Evolutionary conservation across 2,113 vertebrate species (phyloP).

Genomic region (Telmatochromis sp.): DNA sequence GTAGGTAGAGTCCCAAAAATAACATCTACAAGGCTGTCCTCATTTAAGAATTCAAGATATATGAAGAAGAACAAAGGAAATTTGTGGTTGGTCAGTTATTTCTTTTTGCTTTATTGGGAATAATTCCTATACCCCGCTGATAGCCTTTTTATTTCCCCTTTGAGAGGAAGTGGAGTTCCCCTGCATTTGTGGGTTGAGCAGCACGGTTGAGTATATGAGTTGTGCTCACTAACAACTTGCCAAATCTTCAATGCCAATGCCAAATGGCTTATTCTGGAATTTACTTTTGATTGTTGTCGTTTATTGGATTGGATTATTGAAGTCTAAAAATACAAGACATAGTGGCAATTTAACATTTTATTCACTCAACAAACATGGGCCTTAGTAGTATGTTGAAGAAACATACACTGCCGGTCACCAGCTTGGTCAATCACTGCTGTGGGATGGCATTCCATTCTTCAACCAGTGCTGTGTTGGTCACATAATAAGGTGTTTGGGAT

Average conservation of each 20-base stretch:
- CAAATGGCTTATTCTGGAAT: neutral
- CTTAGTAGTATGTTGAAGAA: neutral
- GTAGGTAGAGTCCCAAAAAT: neutral
- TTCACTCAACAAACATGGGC: neutral
- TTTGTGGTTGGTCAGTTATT: neutral
- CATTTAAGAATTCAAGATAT: neutral
- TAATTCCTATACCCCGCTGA: neutral
- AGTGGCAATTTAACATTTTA: neutral
- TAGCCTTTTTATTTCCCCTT: neutral
- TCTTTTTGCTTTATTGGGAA: neutral
- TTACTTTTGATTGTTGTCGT: neutral
- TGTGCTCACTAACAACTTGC: neutral
- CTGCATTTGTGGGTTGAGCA: neutral
- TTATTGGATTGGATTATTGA: neutral
- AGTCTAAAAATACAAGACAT: neutral
- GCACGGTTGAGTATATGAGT: neutral
- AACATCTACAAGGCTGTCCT: neutral
- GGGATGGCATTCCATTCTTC: neutral
- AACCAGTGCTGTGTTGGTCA: neutral
- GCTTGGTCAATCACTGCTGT: neutral
- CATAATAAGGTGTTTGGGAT: neutral
- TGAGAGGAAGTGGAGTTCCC: neutral
- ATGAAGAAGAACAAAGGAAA: neutral
- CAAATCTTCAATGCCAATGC: neutral
- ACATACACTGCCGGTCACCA: accelerated